Evolutionary conservation across 2,113 vertebrate species (phyloP), one percentile per base, ranked within the genome.

Genomic region (Thalassarche chlororhynchos): DNA sequence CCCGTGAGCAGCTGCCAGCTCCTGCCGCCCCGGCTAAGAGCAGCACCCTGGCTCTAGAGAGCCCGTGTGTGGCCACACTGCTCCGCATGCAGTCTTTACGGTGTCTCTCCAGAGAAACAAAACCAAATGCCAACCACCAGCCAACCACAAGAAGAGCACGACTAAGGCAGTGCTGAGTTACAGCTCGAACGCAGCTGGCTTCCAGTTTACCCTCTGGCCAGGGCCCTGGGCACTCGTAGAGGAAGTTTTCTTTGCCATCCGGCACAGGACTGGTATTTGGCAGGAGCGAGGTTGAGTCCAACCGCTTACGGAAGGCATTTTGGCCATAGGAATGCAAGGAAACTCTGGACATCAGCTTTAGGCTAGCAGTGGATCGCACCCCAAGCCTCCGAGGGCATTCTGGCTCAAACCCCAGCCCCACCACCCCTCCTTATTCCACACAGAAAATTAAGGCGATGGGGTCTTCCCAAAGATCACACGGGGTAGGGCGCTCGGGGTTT

Each of bases 41-140:
- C 8, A 2, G 31, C 3, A 1, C 17, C 19, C 12, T 2, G 5
- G 40, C 71, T 69, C 42, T 11, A 24, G 12, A 58, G 42, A 68
- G 8, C 40, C 89, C 2, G 0, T 3, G 54, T 0, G 1, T 3
- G 32, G 40, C 46, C 4, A 1, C 1, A 2, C 58, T n/a, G 86
- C 62, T 60, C 40, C 14, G 1, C 3, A 0, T 7, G 26, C 58
- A 20, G 54, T 2, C 32, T 17, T 68, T 14, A 61, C 0, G 0
- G 15, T 64, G 14, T n/a, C 32, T 64, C 34, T 60, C 28, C 29
- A 57, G 25, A 64, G 21, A 74, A 58, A 68, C 14, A 36, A 68
- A 77, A 46, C 36, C 51, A 57, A 82, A 5, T 6, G 31, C 54
- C n/a, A 66, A 36, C 4, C 2, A 32, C 9, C 9, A 57, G 60